These are phyloP conservation scores for Homarus gammarus DNA, from an alignment of 2,888 invertebrate genomes.

Conservation along the genomic window DNA sequence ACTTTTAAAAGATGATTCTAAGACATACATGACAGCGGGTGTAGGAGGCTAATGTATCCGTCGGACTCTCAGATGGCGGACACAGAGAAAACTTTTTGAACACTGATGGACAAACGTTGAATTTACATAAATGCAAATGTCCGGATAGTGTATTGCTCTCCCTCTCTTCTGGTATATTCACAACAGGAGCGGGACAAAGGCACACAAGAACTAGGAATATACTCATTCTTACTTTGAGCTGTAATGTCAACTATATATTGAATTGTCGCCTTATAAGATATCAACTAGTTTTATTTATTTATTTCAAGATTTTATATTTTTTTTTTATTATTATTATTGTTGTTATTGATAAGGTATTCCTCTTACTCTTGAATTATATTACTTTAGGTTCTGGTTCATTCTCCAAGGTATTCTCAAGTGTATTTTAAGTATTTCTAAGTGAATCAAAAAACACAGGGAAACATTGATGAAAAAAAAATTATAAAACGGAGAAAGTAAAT, in stretches of 20 bases:
- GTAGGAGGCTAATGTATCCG: neutral
- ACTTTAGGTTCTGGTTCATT: no score
- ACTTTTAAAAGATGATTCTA: no score
- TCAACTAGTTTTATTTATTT: no score
- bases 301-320: no score
- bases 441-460: no score
- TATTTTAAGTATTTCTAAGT: no score
- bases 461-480: no score
- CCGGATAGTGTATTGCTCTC: neutral
- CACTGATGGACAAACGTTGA: slow-evolving; percentile 12
- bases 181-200: slow-evolving; percentile 13
- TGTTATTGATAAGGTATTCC: neutral
- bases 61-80: neutral
- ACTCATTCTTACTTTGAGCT: neutral
- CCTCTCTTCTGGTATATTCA: slow-evolving; percentile 2
- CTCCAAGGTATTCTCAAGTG: no score
- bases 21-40: neutral
- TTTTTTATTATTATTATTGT: neutral
- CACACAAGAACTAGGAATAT: neutral
- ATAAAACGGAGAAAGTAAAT: no score
- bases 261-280: no score
- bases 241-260: no score
- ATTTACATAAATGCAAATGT: slow-evolving; percentile 12
- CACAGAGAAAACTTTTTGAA: neutral
- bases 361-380: no score